Evolutionary conservation across 2,888 invertebrate species (phyloP).

Genomic region (Cantharis rustica): DNA sequence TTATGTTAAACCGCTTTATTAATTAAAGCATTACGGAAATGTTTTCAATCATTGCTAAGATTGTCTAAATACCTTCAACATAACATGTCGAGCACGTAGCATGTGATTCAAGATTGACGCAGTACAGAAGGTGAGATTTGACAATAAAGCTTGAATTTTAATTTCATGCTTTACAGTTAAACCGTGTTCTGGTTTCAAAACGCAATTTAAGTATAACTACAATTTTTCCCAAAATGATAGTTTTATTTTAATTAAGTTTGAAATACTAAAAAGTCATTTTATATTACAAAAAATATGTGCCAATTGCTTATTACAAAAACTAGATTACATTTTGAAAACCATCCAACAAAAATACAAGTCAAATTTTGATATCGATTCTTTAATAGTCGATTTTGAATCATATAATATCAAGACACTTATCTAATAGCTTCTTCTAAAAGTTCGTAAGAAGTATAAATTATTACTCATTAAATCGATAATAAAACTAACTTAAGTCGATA

Average conservation of each 20-base stretch:
- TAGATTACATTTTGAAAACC: too few species aligned
- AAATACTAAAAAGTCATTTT: background rate
- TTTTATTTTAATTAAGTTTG: background rate
- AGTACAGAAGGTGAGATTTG: background rate
- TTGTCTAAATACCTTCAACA: background rate
- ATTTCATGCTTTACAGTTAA: background rate
- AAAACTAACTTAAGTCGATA: too few species aligned
- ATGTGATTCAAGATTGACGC: background rate
- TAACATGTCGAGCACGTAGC: background rate
- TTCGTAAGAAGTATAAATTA: too few species aligned
- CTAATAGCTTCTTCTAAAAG: too few species aligned
- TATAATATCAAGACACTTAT: too few species aligned
- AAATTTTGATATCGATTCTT: background rate
- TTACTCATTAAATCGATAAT: too few species aligned
- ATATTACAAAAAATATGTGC: background rate
- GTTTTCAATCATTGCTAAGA: background rate
- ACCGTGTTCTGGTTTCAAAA: background rate
- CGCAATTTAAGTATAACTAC: background rate
- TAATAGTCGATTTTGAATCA: background rate
- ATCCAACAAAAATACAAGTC: too few species aligned
- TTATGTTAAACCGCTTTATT: background rate
- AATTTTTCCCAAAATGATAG: background rate
- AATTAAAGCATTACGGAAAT: background rate
- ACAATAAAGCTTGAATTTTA: background rate
- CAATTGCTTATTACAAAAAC: background rate